Evolutionary conservation across 2,113 vertebrate genomes (phyloP).

Genomic region (Oxygymnocypris stewartii): DNA sequence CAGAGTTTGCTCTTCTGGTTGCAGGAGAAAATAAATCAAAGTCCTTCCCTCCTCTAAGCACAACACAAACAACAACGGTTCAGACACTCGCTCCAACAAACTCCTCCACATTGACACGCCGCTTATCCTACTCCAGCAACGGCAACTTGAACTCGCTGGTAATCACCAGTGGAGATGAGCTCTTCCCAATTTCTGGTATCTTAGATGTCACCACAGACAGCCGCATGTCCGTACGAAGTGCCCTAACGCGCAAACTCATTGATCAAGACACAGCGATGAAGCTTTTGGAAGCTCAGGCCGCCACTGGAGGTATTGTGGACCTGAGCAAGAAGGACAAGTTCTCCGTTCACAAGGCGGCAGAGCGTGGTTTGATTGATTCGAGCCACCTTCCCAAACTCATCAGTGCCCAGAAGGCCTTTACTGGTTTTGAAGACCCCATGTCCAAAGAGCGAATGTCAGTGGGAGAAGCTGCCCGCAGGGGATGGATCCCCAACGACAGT

Average conservation of each 20-base stretch:
- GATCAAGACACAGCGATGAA: slow-evolving; percentile 85
- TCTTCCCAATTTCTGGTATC: slow-evolving; percentile 87
- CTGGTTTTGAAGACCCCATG: slow-evolving; percentile 89
- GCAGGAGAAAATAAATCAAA: slow-evolving; percentile 78
- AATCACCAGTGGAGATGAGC: slow-evolving; percentile 68
- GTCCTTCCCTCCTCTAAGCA: slow-evolving; percentile 48
- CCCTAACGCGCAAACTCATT: slow-evolving; percentile 83
- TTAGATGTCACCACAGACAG: slow-evolving; percentile 83
- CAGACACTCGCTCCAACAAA: slow-evolving; percentile 45
- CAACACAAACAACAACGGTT: slow-evolving; percentile 54
- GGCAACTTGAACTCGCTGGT: slow-evolving; percentile 59
- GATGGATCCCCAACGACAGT: slow-evolving; percentile 83
- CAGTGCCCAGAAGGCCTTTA: slow-evolving; percentile 95
- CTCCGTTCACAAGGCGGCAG: slow-evolving; percentile 88
- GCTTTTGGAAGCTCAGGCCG: slow-evolving; percentile 94
- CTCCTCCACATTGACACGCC: slow-evolving; percentile 49
- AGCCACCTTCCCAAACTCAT: slow-evolving; percentile 81
- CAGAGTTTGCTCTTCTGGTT: slow-evolving; percentile 92
- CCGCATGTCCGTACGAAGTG: slow-evolving; percentile 87
- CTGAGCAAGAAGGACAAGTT: slow-evolving; percentile 84
- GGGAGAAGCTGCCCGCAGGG: slow-evolving; percentile 85
- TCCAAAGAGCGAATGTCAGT: slow-evolving; percentile 86
- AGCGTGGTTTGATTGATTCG: slow-evolving; percentile 81
- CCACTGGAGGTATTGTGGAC: slow-evolving; percentile 92
- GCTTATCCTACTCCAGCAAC: slow-evolving; percentile 59